Evolutionary conservation across 2,113 vertebrate species (phyloP), one percentile per base, ranked within the genome.

Genomic region (Leucopsar rothschildi): DNA sequence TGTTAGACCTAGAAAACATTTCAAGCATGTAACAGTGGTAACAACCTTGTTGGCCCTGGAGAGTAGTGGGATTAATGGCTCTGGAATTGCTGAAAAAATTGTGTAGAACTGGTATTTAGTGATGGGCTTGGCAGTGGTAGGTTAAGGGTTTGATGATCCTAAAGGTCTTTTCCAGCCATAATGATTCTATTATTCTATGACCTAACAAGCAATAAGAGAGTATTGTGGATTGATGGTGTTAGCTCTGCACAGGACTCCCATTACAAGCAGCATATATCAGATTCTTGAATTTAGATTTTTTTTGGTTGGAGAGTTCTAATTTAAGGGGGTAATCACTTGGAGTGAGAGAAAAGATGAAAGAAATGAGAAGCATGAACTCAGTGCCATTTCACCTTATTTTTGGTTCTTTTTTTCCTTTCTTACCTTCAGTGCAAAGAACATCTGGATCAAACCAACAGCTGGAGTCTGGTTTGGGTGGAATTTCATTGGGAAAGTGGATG

Each of bases 381-480:
- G 37, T 24, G 37, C 7, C 17, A 76, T 47, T 59, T 83, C 59
- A 86, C 44, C 13, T 17, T 78, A 17, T 37, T 63, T 70, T 85
- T 56, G 27, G 19, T 10, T 24, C 4, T n/a, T 94, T 92, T 55
- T 81, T 44, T 33, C 49, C 49, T 91, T 87, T 31, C 52, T 97
- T 98, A 99, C 99, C 99, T 98, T 98, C 98, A 23, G 97, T 95
- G 95, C 99, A 99, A 45, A 98, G 66, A 12, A 88, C 86, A 12
- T 95, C 93, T 40, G 97, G 96, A 45, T 99, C 97, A 95, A 99
- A 99, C 99, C 99, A 99, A 91, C 99, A 99, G 93, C 88, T 98
- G 70, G 98, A 98, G 83, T 99, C 99, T 12, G 95, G 79, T 2
- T 97, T 68, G 3, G 98, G 98, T 23, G 98, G 97, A 31, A 75